Evolutionary conservation across 2,797 vertebrate species (phyloP), one percentile per base, ranked within the genome.

Genomic region (Australoheros facetus): DNA sequence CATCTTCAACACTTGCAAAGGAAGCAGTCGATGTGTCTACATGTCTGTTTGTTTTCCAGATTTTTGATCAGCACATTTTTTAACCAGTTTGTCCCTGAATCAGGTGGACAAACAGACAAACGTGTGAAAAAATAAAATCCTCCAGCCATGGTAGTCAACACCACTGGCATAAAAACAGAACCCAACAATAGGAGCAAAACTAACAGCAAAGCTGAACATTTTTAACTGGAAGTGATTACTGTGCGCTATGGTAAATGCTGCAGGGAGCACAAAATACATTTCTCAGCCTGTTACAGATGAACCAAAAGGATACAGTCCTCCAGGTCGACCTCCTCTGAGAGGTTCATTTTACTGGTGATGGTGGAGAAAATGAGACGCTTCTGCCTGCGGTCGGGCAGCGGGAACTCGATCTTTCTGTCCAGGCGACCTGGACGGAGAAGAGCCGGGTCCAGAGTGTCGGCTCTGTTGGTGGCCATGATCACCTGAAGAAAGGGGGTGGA

Each of bases 331-430:
- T 99, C 98, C 92, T 98, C 97, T 0, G 97, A 98, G 8, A 99
- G 96, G 92, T 99, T 99, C 98, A 99, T 98, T 89, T 97, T 98
- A 91, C 97, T 97, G 83, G 97, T 98, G 93, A 99, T 98, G 85
- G 98, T 98, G 90, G 97, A 96, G 93, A 98, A 98, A 89, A 99
- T 96, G 51, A 99, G 92, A 1, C 98, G 96, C 56, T 99, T 99
- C 90, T 99, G 98, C 32, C 97, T 94, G 60, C 98, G 96, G 91
- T 99, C 98, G 0, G 98, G 98, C 75, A 98, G 88, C 0, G 98
- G 98, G 85, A 99, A 98, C 90, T 99, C 98, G 0, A 99, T 99
- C 90, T 98, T 99, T 11, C 98, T 94, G 93, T 99, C 98, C 53
- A 99, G 90, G 7, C 98, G 97, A 7, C 98, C 98, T 0, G 98